Evolutionary conservation across 2,888 invertebrate species (phyloP).

Genomic region (Metacarcinus magister): DNA sequence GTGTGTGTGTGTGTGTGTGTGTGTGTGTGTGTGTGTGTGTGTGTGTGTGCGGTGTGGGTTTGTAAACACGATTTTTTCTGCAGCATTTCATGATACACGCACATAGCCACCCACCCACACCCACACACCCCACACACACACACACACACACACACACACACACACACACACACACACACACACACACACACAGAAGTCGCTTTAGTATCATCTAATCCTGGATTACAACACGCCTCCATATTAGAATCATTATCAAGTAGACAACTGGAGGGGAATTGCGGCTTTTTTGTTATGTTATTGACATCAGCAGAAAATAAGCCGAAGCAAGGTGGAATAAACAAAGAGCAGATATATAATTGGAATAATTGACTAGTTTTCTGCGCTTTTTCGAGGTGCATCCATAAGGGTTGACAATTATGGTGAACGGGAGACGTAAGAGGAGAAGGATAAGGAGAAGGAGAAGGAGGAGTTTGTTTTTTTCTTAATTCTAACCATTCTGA

Average conservation of each 20-base stretch:
- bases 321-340: not conserved
- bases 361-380: not conserved
- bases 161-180: not conserved
- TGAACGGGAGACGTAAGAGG: not conserved
- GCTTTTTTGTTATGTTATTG: not conserved
- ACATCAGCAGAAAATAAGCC: not conserved
- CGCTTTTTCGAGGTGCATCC: not conserved
- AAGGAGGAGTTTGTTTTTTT: not conserved
- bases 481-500: not conserved
- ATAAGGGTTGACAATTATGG: not conserved
- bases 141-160: not conserved
- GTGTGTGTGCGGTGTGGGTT: not conserved
- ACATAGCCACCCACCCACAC: not conserved
- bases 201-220: not conserved
- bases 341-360: not conserved
- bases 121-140: no score
- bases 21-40: not conserved
- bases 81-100: not conserved
- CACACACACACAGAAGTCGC: not conserved
- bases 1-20: slow-evolving; percentile 64
- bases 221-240: not conserved
- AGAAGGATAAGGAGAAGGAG: not conserved
- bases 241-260: not conserved
- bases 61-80: not conserved
- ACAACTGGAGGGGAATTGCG: not conserved